phyloP scores from a whole-genome alignment of 2,888 invertebrate genomes.

The Eudasyphora cyanicolor region DNA sequence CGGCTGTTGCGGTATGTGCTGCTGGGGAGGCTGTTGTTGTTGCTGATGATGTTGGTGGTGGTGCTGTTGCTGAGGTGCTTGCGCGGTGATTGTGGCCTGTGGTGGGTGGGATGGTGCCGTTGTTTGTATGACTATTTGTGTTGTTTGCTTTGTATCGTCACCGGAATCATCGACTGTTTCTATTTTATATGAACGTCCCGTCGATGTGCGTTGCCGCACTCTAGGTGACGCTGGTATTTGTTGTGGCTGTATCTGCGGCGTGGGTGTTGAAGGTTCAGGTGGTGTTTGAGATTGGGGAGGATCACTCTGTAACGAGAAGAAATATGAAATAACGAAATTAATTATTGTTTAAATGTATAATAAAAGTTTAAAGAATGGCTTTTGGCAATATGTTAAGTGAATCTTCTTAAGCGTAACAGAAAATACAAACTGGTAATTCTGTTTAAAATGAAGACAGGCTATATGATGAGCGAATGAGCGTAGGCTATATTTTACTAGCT shows the following conservation, averaged over 20 bases:
- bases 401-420: too few species aligned
- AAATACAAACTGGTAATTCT: too few species aligned
- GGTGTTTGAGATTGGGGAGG: slow-evolving; percentile 85
- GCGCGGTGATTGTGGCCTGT: slow-evolving; percentile 73
- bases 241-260: slow-evolving; percentile 79
- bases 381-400: too few species aligned
- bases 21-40: slow-evolving; percentile 70
- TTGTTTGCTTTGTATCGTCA: slow-evolving; percentile 81
- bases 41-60: slow-evolving; percentile 68
- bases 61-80: slow-evolving; percentile 68
- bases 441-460: too few species aligned
- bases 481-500: too few species aligned
- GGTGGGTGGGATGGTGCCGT: slow-evolving; percentile 74
- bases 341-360: too few species aligned
- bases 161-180: slow-evolving; percentile 84
- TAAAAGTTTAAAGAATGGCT: too few species aligned
- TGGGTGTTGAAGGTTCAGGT: slow-evolving; percentile 85
- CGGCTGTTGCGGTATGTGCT: slow-evolving; percentile 50
- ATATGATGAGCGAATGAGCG: too few species aligned
- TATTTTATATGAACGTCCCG: slow-evolving; percentile 81
- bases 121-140: slow-evolving; percentile 81
- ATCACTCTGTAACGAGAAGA: slow-evolving; percentile 81
- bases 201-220: slow-evolving; percentile 76
- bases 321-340: not conserved
- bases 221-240: slow-evolving; percentile 76